phyloP scores from a whole-genome alignment of 1,140 invertebrate genomes.

The Phenacoccus solenopsis region DNA sequence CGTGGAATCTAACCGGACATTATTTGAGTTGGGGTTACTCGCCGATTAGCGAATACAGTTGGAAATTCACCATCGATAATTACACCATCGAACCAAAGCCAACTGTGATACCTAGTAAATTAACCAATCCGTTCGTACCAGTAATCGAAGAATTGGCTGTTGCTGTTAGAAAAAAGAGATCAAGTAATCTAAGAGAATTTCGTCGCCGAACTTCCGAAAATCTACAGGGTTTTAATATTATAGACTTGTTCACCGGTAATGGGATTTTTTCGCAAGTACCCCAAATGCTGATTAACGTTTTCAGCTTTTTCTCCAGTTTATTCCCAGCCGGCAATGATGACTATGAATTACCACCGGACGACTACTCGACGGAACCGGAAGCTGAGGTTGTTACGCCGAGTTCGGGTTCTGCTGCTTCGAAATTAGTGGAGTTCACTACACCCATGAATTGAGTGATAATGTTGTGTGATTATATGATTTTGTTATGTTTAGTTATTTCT shows the following conservation, averaged over 20 bases:
- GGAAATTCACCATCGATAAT: background rate
- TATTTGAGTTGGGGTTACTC: background rate
- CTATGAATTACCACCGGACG: background rate
- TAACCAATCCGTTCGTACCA: background rate
- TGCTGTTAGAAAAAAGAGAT: background rate
- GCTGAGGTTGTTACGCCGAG: background rate
- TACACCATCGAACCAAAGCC: background rate
- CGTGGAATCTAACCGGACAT: background rate
- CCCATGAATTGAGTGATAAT: too few species aligned
- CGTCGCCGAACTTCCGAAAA: background rate
- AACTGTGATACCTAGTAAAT: background rate
- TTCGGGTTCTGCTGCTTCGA: background rate
- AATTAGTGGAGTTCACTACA: too few species aligned
- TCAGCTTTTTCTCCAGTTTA: background rate
- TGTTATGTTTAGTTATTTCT: too few species aligned
- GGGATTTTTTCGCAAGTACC: background rate
- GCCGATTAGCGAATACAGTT: background rate
- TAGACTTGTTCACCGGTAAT: constrained; percentile 2
- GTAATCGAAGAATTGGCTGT: background rate
- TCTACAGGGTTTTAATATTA: background rate
- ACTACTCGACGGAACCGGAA: background rate
- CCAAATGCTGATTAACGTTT: background rate
- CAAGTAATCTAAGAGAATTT: background rate
- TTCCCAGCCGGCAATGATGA: background rate
- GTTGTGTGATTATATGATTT: too few species aligned